phyloP scores from a whole-genome alignment of 2,113 vertebrate species.

The Ranitomeya variabilis region DNA sequence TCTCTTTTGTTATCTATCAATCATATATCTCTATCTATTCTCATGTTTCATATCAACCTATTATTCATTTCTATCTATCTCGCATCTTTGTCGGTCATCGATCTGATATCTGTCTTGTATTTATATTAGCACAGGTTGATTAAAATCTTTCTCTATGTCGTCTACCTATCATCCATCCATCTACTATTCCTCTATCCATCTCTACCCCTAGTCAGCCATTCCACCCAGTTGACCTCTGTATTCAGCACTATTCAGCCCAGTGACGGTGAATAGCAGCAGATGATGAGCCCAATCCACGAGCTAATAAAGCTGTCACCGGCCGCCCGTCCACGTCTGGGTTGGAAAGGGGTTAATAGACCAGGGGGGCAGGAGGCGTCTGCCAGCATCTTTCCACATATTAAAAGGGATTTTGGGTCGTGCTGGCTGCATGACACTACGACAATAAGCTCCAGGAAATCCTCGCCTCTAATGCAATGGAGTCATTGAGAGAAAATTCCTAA shows the following conservation, averaged over 20 bases:
- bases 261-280: neutral
- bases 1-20: no score
- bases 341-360: slow-evolving; percentile 42
- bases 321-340: neutral
- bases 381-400: slow-evolving; percentile 47
- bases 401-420: slow-evolving; percentile 39
- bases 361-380: slow-evolving; percentile 38
- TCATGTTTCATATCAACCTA: no score
- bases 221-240: neutral
- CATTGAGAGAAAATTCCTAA: slow-evolving; percentile 52
- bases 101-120: no score
- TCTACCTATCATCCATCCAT: neutral
- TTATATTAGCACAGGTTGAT: no score
- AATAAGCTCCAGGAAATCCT: slow-evolving; percentile 48
- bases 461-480: slow-evolving; percentile 47
- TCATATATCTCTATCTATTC: no score
- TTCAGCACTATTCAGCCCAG: neutral
- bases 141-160: neutral
- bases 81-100: no score
- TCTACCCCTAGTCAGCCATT: neutral
- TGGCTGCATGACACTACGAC: slow-evolving; percentile 47
- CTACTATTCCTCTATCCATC: neutral
- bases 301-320: neutral
- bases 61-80: no score
- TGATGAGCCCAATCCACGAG: neutral